Conservation (phyloP, 1,140 invertebrate species). For the Pararge aegeria region DNA sequence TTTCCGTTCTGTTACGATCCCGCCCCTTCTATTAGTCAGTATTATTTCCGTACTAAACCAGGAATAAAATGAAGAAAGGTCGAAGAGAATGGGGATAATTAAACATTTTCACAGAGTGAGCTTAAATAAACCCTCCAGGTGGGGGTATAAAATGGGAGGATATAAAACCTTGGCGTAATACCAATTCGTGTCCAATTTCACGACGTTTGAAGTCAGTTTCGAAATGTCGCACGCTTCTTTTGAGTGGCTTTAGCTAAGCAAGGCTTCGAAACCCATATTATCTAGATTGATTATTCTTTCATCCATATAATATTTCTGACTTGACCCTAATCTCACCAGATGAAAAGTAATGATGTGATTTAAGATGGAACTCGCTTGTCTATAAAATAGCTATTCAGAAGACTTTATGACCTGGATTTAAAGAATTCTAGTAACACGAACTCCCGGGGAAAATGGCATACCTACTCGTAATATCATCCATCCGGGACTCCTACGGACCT, state of each 20-base stretch:
- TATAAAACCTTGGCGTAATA: constrained; percentile 26
- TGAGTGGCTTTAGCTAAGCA: neutral
- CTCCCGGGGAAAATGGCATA: no score
- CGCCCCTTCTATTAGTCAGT: constrained; percentile 24
- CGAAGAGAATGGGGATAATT: constrained; percentile 28
- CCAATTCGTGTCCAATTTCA: constrained; percentile 17
- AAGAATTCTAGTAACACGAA: no score
- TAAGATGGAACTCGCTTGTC: no score
- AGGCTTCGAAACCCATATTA: no score
- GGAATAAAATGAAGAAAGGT: constrained; percentile 21
- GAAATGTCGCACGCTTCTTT: constrained; percentile 2
- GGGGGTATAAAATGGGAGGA: constrained; percentile 24
- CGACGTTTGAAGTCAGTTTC: constrained; percentile 21
- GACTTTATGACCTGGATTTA: no score
- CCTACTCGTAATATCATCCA: no score
- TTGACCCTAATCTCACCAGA: no score
- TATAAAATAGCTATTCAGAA: no score
- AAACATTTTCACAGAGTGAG: constrained; percentile 30
- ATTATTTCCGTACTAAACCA: constrained; percentile 30
- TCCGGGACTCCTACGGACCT: no score
- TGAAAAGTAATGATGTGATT: no score
- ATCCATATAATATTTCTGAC: no score
- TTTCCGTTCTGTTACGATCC: neutral
- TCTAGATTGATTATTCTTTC: no score
- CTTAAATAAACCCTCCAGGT: constrained; percentile 32